A percentile compares a stretch with the other conserved stretches of the same genome.
Conservation (phyloP, 2,797 vertebrate species). For the Sandelia bainsii region DNA sequence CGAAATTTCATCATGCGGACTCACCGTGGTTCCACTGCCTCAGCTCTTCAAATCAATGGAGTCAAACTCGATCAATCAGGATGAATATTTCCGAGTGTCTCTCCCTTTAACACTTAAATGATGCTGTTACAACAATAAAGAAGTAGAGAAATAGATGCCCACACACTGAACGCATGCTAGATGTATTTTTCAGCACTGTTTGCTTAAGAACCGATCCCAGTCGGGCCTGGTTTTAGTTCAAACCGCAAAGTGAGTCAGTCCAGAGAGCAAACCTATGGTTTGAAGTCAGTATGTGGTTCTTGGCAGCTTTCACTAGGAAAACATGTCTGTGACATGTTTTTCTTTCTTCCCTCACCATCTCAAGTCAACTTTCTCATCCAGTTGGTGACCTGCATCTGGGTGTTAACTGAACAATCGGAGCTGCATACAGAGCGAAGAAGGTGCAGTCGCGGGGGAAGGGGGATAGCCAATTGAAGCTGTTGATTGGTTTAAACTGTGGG, state of each 20-base stretch:
- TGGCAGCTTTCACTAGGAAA: slow-evolving; percentile 54
- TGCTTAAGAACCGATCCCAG: slow-evolving; percentile 24
- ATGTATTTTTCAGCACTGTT: neutral
- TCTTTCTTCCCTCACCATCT: neutral
- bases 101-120: slow-evolving; percentile 29
- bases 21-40: slow-evolving; percentile 43
- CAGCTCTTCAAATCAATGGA: slow-evolving; percentile 56
- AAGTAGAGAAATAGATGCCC: slow-evolving; percentile 18
- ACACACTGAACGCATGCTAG: neutral
- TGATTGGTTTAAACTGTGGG: slow-evolving; percentile 48
- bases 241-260: neutral
- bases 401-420: slow-evolving; percentile 59
- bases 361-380: neutral
- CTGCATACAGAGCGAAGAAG: slow-evolving; percentile 58
- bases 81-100: slow-evolving; percentile 31
- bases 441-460: slow-evolving; percentile 21
- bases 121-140: slow-evolving; percentile 9
- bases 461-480: slow-evolving; percentile 33
- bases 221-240: slow-evolving; percentile 5
- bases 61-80: slow-evolving; percentile 65
- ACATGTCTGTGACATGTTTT: neutral
- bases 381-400: slow-evolving; percentile 3
- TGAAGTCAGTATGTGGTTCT: slow-evolving; percentile 46
- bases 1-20: slow-evolving; percentile 57
- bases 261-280: neutral